Evolutionary conservation across 2,888 invertebrate genomes (phyloP), one percentile per base, ranked within the genome.

Genomic region (Chironomus tentans): DNA sequence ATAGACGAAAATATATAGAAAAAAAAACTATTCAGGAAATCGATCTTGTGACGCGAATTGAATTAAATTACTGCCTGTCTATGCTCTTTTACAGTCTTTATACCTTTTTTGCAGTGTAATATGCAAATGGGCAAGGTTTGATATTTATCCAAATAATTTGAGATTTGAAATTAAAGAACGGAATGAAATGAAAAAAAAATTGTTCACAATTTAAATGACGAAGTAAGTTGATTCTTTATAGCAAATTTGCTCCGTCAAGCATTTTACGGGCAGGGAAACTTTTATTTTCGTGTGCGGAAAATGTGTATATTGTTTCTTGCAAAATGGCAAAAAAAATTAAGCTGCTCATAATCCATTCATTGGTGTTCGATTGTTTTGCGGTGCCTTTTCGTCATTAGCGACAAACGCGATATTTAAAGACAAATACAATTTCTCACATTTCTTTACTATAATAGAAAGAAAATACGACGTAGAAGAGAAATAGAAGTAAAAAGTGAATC

Each of bases 231-330:
- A 50, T 3, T n/a, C 50, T n/a, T 15, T 13, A 50, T 6, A 28
- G 28, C 28, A 65, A 65, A 65, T 22, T 7, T 65, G 24, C 65
- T 65, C 21, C 21, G 65, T 65, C 65, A 65, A 7, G 62, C 62
- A 21, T 12, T n/a, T 65, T n/a, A 50, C 15, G n/a, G 15, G 15
- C 4, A 65, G 21, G 21, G 65, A 24, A 65, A 65, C 38, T 38
- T 38, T 38, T 38, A 10, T 10, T 38, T 10, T 56, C 18, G 56
- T 65, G 65, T 65, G 65, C 65, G 65, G 65, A 65, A 65, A 65
- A 65, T 65, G 65, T 65, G 22, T 24, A 65, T 65, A 65, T 65
- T 65, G 65, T 65, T 65, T 65, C 65, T 65, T 65, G 24, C 65
- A 24, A 65, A 65, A 65, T 65, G 13, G 22, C 65, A 65, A 24